A percentile compares a stretch with the other conserved stretches of the same genome.
phyloP scores from a whole-genome alignment of 2,797 vertebrate species.

The Gymnopithys bicolor region DNA sequence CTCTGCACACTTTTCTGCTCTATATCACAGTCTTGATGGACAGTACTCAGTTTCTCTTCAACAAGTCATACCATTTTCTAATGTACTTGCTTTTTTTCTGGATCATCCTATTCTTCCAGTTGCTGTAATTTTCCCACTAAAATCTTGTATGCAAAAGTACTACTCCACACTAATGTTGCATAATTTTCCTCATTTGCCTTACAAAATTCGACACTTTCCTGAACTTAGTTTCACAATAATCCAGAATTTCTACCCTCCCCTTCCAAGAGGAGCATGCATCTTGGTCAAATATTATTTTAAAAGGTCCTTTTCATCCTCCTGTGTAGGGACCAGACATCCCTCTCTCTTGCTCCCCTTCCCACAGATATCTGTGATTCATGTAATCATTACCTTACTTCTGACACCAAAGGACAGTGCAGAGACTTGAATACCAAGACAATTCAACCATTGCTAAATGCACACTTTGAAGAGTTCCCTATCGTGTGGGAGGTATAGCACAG shows the following conservation, averaged over 20 bases:
- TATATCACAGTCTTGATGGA: neutral
- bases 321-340: neutral
- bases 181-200: neutral
- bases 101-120: neutral
- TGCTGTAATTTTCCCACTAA: neutral
- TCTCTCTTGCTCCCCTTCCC: neutral
- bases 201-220: neutral
- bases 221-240: neutral
- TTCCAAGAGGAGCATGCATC: neutral
- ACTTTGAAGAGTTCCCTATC: neutral
- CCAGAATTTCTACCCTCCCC: neutral
- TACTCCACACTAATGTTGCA: accelerated
- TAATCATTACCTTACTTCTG: neutral
- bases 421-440: neutral
- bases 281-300: neutral
- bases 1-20: neutral
- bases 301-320: neutral
- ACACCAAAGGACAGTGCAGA: neutral
- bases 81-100: neutral
- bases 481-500: neutral
- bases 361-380: neutral
- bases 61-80: neutral
- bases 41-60: neutral
- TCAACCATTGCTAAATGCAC: neutral
- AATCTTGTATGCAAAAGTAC: neutral